Evolutionary conservation across 1,140 invertebrate genomes (phyloP), one percentile per base, ranked within the genome.

Genomic region (Drosophila melanica): DNA sequence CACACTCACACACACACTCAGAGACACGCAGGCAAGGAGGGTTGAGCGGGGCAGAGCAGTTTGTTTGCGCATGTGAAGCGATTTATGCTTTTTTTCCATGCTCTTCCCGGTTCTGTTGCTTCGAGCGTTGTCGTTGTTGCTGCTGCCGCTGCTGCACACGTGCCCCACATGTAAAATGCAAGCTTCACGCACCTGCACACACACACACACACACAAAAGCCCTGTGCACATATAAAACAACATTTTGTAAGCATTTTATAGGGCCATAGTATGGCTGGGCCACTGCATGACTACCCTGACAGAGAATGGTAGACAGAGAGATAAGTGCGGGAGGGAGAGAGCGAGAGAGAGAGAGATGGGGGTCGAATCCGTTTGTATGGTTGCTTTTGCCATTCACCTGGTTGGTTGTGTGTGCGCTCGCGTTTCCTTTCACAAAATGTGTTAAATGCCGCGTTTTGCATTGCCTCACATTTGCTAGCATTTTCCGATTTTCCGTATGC

Each of bases 381-480:
- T 58, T 33, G 35, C 7, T 39, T 12, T 16, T 23, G 55, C 41
- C 55, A 45, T 58, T 58, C 23, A 58, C 55, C 55, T 58, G 55
- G 23, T 14, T 30, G 55, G 3, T 45, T 23, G 37, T 42, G 53
- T 64, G 42, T 23, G 27, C 42, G 51, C n/a, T 47, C 39, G 50
- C 47, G 69, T 65, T 77, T 75, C 78, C 81, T 78, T 77, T 74
- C 68, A 58, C 41, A 62, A 87, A 85, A 89, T 79, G 84, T 87
- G 82, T 87, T 87, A 87, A 87, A 87, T 89, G 82, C 84, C 82
- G 82, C 82, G 84, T 89, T 87, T 87, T 87, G 82, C 79, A 84
- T 89, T 79, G 75, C 71, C 75, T 77, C 60, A 42, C 68, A 75
- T 67, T 58, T 70, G 73, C 69, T 71, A 57, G 75, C 63, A 65